A percentile compares a stretch with the other conserved stretches of the same genome.
Evolutionary conservation across 2,888 invertebrate genomes (phyloP).

Genomic region (Troides oblongomaculatus): DNA sequence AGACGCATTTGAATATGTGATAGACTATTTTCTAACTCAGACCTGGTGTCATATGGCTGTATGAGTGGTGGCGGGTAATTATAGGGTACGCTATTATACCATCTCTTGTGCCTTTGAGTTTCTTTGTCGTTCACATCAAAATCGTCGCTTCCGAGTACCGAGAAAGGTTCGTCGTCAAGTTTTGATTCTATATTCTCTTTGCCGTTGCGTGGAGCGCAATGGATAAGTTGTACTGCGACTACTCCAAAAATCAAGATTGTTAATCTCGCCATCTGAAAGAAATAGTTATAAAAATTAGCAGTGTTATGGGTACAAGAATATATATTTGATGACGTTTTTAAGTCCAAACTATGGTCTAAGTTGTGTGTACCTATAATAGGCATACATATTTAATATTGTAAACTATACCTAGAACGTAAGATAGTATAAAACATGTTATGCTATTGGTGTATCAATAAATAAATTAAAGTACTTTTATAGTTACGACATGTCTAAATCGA

Average conservation of each 20-base stretch:
- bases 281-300: slow-evolving; percentile 25
- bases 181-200: slow-evolving; percentile 36
- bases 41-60: slow-evolving; percentile 21
- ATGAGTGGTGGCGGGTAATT: slow-evolving; percentile 15
- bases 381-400: too few species aligned
- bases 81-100: slow-evolving; percentile 39
- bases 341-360: too few species aligned
- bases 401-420: too few species aligned
- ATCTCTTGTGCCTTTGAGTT: slow-evolving; percentile 44
- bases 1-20: slow-evolving; percentile 17
- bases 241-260: slow-evolving; percentile 43
- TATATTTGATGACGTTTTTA: too few species aligned
- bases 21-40: slow-evolving; percentile 20
- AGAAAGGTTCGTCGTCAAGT: slow-evolving; percentile 38
- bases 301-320: neutral
- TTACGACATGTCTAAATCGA: neutral
- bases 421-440: too few species aligned
- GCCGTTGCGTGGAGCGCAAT: slow-evolving; percentile 52
- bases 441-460: too few species aligned
- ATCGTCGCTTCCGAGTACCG: slow-evolving; percentile 35
- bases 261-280: slow-evolving; percentile 63
- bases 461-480: too few species aligned
- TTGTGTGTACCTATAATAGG: too few species aligned
- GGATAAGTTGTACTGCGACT: slow-evolving; percentile 47
- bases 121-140: slow-evolving; percentile 33